phyloP scores from a whole-genome alignment of 2,113 vertebrate species.

The Circaetus gallicus region DNA sequence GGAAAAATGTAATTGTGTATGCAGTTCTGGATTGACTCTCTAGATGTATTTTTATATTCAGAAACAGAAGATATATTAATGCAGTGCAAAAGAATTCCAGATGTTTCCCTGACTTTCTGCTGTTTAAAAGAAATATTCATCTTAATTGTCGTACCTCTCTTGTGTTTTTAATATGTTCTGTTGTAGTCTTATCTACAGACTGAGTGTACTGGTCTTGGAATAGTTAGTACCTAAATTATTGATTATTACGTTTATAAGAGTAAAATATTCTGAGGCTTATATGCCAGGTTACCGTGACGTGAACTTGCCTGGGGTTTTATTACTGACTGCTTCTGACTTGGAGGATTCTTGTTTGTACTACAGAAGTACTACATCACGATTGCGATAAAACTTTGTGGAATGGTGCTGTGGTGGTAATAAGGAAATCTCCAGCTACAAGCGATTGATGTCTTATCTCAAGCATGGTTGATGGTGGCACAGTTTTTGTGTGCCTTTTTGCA shows the following conservation, averaged over 20 bases:
- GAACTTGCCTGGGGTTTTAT: neutral
- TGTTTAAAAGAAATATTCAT: conserved; percentile 1
- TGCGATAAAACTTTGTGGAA: neutral
- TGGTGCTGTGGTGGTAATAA: neutral
- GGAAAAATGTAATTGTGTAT: neutral
- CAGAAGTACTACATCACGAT: neutral
- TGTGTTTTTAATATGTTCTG: neutral
- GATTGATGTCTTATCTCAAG: neutral
- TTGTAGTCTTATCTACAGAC: conserved; percentile 10
- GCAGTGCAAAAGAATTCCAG: conserved; percentile 2
- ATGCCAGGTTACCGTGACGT: neutral
- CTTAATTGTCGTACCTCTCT: conserved; percentile 31
- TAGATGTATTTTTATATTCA: conserved; percentile 60
- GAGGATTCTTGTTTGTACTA: neutral
- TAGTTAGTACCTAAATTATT: neutral
- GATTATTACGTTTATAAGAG: neutral
- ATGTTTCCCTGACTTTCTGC: conserved; percentile 8
- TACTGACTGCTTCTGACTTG: neutral
- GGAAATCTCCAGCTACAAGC: neutral
- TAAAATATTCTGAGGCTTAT: neutral
- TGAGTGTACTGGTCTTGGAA: neutral
- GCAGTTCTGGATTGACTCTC: conserved; percentile 13
- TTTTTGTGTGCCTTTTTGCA: neutral
- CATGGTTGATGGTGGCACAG: neutral
- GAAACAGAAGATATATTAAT: conserved; percentile 14